These are phyloP conservation scores for Phoenicopterus ruber DNA, from an alignment of 2,113 vertebrate species.

Conservation along the genomic window DNA sequence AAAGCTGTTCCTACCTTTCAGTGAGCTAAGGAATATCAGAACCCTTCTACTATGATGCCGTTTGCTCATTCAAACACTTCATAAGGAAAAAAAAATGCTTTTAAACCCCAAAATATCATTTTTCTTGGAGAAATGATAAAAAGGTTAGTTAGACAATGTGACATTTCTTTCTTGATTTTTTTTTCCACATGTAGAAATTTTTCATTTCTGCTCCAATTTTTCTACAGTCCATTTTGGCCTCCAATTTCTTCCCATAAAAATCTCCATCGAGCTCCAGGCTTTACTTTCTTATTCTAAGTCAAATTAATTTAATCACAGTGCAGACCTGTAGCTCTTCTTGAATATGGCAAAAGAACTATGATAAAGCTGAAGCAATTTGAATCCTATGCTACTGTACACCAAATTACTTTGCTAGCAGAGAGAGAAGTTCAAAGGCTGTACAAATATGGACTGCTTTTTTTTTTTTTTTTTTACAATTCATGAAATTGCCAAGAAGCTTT, in stretches of 20 bases:
- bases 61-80: background rate
- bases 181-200: background rate
- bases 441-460: background rate
- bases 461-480: background rate
- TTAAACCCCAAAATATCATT: background rate
- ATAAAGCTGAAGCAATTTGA: background rate
- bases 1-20: background rate
- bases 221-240: background rate
- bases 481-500: background rate
- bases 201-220: background rate
- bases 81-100: background rate
- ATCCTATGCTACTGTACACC: background rate
- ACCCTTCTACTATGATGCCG: background rate
- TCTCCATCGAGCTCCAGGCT: background rate
- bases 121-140: background rate
- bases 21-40: background rate
- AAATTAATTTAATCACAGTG: background rate
- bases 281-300: background rate
- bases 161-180: background rate
- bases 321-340: background rate
- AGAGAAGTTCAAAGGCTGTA: background rate
- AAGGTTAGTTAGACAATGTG: background rate
- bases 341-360: background rate
- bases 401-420: background rate
- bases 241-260: background rate